phyloP scores from a whole-genome alignment of 2,113 vertebrate species.

The Chaetura pelagica region DNA sequence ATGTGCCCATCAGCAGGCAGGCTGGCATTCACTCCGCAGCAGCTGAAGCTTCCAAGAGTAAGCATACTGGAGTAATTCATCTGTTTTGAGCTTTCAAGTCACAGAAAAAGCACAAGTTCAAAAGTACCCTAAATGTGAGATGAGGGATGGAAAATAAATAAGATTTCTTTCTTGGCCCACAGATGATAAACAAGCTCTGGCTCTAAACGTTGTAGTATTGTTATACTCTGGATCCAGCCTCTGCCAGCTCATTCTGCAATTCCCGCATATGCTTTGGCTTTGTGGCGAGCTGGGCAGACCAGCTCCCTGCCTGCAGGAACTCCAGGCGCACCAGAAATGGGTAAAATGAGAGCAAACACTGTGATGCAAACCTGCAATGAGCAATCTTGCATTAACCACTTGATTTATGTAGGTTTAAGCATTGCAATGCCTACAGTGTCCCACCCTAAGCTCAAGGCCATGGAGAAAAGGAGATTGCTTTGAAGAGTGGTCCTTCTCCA shows the following conservation, averaged over 20 bases:
- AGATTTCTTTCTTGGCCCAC: not conserved
- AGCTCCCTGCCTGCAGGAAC: not conserved
- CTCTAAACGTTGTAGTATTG: not conserved
- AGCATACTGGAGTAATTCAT: slow-evolving; percentile 41
- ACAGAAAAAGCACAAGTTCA: slow-evolving; percentile 12
- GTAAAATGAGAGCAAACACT: accelerated
- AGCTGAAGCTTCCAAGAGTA: slow-evolving; percentile 59
- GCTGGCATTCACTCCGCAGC: slow-evolving; percentile 12
- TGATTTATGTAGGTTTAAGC: accelerated
- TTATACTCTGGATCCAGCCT: not conserved
- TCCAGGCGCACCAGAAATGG: accelerated
- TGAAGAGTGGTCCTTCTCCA: not conserved
- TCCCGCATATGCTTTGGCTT: accelerated
- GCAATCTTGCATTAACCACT: no score
- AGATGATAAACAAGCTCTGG: not conserved
- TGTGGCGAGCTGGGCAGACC: not conserved
- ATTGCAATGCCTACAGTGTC: accelerated
- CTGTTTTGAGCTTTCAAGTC: slow-evolving; percentile 33
- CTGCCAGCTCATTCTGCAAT: not conserved
- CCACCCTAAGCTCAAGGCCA: accelerated
- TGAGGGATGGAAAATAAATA: no score
- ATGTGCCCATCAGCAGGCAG: slow-evolving; percentile 66
- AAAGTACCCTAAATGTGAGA: not conserved
- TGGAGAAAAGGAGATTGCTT: not conserved
- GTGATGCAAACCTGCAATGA: accelerated